Conservation (phyloP, 2,797 vertebrate species). For the Clarias laeviceps region DNA sequence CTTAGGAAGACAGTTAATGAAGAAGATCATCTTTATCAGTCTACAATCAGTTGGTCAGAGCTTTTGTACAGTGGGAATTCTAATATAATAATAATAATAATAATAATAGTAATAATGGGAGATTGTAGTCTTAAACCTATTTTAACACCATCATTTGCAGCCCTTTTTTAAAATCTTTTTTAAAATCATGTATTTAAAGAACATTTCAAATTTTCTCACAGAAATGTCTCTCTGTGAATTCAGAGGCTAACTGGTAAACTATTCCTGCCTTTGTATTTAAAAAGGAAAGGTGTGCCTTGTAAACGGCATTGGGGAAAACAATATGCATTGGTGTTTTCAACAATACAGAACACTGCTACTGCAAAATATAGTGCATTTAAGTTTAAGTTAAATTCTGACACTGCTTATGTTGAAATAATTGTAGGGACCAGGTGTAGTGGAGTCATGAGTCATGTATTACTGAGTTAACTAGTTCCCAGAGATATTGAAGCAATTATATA, state of each 20-base stretch:
- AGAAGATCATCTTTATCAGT: background rate
- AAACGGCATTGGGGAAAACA: background rate
- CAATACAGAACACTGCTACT: background rate
- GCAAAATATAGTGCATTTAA: background rate
- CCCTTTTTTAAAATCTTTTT: background rate
- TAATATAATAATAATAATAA: no score
- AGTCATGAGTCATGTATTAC: background rate
- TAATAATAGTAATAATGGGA: background rate
- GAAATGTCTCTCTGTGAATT: constrained; percentile 7
- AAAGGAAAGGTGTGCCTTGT: constrained; percentile 13
- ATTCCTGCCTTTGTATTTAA: constrained; percentile 12
- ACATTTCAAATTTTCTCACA: background rate
- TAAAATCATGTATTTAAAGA: background rate
- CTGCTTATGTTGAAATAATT: background rate
- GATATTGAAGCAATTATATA: background rate
- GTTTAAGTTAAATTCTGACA: background rate
- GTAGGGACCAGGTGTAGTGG: background rate
- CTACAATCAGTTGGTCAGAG: background rate
- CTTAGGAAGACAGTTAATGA: background rate
- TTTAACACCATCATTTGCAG: background rate
- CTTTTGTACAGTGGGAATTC: background rate
- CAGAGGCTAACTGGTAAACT: background rate
- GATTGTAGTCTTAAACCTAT: background rate
- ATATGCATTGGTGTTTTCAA: background rate
- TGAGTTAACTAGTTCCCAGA: background rate